Evolutionary conservation across 2,888 invertebrate species (phyloP).

Genomic region (Panzeria rudis): DNA sequence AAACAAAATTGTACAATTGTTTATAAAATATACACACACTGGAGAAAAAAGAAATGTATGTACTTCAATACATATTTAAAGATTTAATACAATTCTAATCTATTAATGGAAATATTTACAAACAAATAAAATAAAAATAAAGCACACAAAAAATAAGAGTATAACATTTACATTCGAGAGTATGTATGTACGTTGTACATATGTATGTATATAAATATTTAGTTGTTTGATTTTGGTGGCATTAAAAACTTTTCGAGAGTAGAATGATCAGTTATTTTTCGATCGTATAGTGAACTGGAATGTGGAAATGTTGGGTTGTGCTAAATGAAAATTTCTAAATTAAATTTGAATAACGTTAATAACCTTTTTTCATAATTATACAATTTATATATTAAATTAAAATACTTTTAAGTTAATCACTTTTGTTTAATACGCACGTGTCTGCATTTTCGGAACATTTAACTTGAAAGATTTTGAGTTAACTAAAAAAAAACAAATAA

Average conservation of each 20-base stretch:
- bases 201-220: not conserved
- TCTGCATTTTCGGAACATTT: conserved; percentile 25
- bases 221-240: conserved; percentile 25
- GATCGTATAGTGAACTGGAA: conserved; percentile 54
- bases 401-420: not conserved
- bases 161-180: conserved; percentile 24
- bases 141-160: conserved; percentile 14
- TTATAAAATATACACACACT: not conserved
- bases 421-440: conserved; percentile 22
- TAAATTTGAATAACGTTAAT: conserved; percentile 7
- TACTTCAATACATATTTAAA: not conserved
- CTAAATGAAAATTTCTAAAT: conserved; percentile 7
- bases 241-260: conserved; percentile 36
- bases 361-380: conserved; percentile 12
- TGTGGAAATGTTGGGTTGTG: conserved; percentile 16
- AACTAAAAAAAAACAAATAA: conserved; percentile 9
- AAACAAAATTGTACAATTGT: conserved; percentile 5
- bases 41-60: not conserved
- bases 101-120: conserved; percentile 40
- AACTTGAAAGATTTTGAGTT: conserved; percentile 22
- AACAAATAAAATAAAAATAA: conserved; percentile 32
- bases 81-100: conserved; percentile 48
- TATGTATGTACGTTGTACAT: not conserved
- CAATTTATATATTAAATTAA: conserved; percentile 5
- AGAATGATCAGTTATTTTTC: conserved; percentile 47